Evolutionary conservation across 1,140 invertebrate genomes (phyloP), one percentile per base, ranked within the genome.

Genomic region (Cherax destructor): DNA sequence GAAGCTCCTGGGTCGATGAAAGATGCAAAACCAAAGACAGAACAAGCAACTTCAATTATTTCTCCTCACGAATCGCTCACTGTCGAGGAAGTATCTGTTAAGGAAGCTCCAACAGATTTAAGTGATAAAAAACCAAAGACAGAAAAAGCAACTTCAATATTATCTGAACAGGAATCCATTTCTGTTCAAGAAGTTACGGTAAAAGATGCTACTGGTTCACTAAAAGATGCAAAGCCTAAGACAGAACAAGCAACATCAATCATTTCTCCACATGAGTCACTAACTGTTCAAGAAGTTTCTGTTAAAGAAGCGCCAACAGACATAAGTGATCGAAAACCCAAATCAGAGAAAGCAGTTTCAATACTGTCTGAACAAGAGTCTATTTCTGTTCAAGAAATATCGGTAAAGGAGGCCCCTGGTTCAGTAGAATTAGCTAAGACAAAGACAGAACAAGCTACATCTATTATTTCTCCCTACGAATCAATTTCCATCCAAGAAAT

Each of bases 1-100:
- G 94, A 95, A 16, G 94, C 95, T 3, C 95, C 95, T 10, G 94
- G 94, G n/a, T 94, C 95, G 91, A 92, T 96, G 41, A 92, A 94
- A 18, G 94, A 95, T 88, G 92, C 94, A 65, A 94, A 91, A 90
- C 93, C 94, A 9, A 93, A 93, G 47, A 93, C 94, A 91, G 95
- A 93, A 69, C 94, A 93, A 77, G 96, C 96, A 85, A 95, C 95
- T 85, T 84, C 94, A 59, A 94, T 94, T 50, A 95, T 96, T 89
- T 92, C 94, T 79, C 94, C 94, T 24, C 92, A 95, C 41, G 95
- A 91, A 69, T 91, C 83, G 9, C n/a, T 91, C 9, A 85, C 88
- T 21, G 59, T 91, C 24, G 18, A 91, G 24, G 88, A 91, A 21
- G 83, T 91, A 11, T 79, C 88, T 50, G 88, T 91, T 18, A 91